Evolutionary conservation across 35 echinoderm and acorn worm species (phyloP), one percentile per base, ranked within the genome.

Genomic region (Apostichopus parvimensis): DNA sequence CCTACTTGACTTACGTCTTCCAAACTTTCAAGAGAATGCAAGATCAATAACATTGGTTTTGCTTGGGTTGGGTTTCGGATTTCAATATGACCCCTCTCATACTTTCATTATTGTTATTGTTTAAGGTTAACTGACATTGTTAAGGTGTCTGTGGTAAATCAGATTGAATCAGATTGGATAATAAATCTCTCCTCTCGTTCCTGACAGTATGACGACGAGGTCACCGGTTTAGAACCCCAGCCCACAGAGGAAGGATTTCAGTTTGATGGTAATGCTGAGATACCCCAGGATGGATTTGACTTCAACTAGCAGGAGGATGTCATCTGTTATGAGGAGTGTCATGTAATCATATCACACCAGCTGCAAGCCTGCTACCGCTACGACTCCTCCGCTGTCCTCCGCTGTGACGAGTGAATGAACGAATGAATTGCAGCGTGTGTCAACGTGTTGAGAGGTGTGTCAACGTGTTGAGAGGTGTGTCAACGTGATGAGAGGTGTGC

Each of bases 281-380:
- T 98, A 88, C 96, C 95, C 22, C 91, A 90, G 77, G 96, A 98
- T 14, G 96, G 94, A 4, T 98, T 98, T 93, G 88, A 95, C 59
- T 98, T 98, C 82, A 84, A 84, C 14, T 98, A 98, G 70, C 61
- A 82, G 61, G 45, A 45, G 34, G 34, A 45, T 45, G 91, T 56
- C 13, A 0, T 58, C 15, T 82, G 56, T 21, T 5, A 83, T 8
- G 4, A 52, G 20, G 57, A 17, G 34, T 45, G 57, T 57, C 24
- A 55, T 58, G 54, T 84, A 60, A 58, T 84, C 8, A 20, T 58
- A 84, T 60, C 17, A 58, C 81, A 84, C 81, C 6, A 52, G 81
- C 81, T 84, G 81, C 81, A 84, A 84, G 81, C 55, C 71, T 75
- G 13, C 20, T 75, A 75, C 20, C 17, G 18, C 71, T 75, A 75